Evolutionary conservation across 2,797 vertebrate species (phyloP), one percentile per base, ranked within the genome.

Genomic region (Nannoperca obscura): DNA sequence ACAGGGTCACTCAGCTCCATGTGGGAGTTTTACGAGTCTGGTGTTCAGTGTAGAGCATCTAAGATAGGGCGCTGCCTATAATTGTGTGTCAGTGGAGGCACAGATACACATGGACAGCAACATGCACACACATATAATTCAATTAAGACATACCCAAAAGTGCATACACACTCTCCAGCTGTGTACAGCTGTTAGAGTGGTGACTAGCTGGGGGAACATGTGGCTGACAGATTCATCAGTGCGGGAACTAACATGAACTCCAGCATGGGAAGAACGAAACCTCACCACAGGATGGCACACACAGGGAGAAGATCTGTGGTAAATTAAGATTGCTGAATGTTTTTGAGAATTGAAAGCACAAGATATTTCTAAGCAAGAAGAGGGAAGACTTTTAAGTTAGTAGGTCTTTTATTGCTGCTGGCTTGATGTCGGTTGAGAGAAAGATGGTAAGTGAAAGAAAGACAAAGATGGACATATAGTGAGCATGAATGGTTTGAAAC

Each of bases 171-270:
- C 49, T 60, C 46, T 73, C 72, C 68, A 86, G 78, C 75, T 88
- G 85, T 32, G 60, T 68, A 44, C 71, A 88, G 73, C 66, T 85
- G 84, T 76, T 85, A n/a, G 62, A 66, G 46, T 20, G 19, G 69
- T 15, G 64, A 46, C 70, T 73, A 50, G 71, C 64, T 80, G 63
- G 27, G 55, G 36, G 71, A 81, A 84, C 93, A 94, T 93, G 88
- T 94, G 94, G 81, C 68, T 78, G 71, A 81, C 93, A 95, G 92
- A 91, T 93, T 88, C 82, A 76, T 75, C 68, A 57, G 53, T 30
- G 74, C 32, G 24, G 72, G 61, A 82, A 78, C n/a, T 30, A 63
- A 76, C 68, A 79, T 76, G 74, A 86, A 78, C 67, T 78, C 58
- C 52, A 65, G 65, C 47, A 71, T 0, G 54, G 69, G 49, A 79